A percentile compares a stretch with the other conserved stretches of the same genome.
These are phyloP conservation scores for Mythimna ferrago DNA, from an alignment of 2,888 invertebrate species.

Conservation along the genomic window DNA sequence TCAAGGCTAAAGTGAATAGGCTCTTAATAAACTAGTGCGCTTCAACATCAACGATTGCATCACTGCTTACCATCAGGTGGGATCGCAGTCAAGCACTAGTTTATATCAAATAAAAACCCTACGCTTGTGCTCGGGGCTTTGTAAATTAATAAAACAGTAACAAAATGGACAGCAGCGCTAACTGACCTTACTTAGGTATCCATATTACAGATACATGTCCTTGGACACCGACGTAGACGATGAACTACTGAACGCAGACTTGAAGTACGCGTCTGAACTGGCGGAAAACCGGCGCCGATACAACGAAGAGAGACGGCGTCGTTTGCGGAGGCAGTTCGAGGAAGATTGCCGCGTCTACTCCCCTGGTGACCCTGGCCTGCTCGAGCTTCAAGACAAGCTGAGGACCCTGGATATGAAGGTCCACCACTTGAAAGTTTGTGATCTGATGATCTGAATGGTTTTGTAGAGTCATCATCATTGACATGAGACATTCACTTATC, in stretches of 20 bases:
- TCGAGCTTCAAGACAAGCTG: constrained; percentile 79
- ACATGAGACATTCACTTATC: neutral
- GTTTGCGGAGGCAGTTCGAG: constrained; percentile 80
- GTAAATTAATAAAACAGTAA: no score
- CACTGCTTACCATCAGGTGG: no score
- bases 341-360: constrained; percentile 81
- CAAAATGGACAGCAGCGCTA: neutral
- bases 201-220: constrained; percentile 17
- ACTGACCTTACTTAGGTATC: neutral
- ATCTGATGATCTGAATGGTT: constrained; percentile 2
- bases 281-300: constrained; percentile 59
- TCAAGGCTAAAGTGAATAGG: no score
- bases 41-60: no score
- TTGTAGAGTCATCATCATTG: constrained; percentile 16
- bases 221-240: constrained; percentile 54
- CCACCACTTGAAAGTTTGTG: constrained; percentile 44
- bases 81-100: no score
- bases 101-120: neutral
- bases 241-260: constrained; percentile 60
- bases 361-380: constrained; percentile 79
- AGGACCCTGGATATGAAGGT: constrained; percentile 72
- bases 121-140: no score
- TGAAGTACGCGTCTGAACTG: constrained; percentile 56
- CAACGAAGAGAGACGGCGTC: constrained; percentile 76
- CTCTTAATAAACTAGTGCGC: no score